Evolutionary conservation across 2,888 invertebrate species (phyloP), one percentile per base, ranked within the genome.

Genomic region (Sipunculus nudus): DNA sequence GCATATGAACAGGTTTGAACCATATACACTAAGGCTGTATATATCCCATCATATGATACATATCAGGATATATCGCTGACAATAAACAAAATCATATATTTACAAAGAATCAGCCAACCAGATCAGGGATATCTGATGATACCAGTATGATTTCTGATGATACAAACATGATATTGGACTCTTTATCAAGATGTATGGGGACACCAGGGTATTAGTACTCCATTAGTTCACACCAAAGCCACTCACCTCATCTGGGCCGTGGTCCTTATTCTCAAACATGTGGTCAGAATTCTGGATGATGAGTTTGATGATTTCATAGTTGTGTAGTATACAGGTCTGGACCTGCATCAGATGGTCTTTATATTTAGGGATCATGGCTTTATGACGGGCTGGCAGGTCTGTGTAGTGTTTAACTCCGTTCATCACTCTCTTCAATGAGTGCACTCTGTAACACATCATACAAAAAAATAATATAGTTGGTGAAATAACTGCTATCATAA

Each of bases 251-350:
- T 63, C 67, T 45, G 54, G 64, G 45, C 62, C 65, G 53, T 78
- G 76, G 52, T 76, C 73, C 49, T 77, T 89, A 80, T 93, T 94
- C 81, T 92, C 92, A 81, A 94, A 94, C 86, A 94, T 91, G 35
- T 88, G 88, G 48, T 91, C 89, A n/a, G 91, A 92, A 81, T 93
- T 89, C 78, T 90, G 88, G 43, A 92, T 88, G 41, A 94, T 91
- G 26, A 90, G 83, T 61, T 90, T 89, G 35, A 89, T 84, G 65
- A 90, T 85, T 67, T 87, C 85, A 61, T 86, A 85, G 70, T 91
- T 90, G 68, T 92, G 91, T 35, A 86, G 85, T 41, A 96, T 89
- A 77, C 94, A 93, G 53, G 88, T 87, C 75, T 90, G 89, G 52
- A 96, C 88, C 58, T 88, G 87, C 26, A 88, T 86, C 43, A 96